Percentiles rank a stretch among this genome's conserved stretches.
These are phyloP conservation scores for Helleia helle DNA, from an alignment of 2,888 invertebrate genomes.

Conservation along the genomic window DNA sequence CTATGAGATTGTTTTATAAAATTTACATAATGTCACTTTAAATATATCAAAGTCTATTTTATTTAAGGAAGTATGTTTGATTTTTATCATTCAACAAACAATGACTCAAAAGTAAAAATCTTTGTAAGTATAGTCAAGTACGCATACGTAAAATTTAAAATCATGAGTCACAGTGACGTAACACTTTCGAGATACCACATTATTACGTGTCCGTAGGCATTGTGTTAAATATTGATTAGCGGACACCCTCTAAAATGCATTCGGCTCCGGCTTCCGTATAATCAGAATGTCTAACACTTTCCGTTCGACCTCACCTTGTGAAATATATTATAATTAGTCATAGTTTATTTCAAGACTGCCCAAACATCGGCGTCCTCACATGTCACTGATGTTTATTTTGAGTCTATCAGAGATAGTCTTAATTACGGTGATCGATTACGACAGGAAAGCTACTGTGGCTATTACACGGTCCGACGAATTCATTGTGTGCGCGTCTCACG, in stretches of 20 bases:
- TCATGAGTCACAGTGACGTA: conserved; percentile 40
- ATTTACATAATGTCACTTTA: no score
- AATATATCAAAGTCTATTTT: no score
- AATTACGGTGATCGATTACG: conserved; percentile 59
- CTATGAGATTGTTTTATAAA: no score
- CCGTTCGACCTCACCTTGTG: conserved; percentile 26
- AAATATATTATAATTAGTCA: conserved; percentile 30
- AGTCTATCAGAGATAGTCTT: conserved; percentile 33
- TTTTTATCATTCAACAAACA: no score
- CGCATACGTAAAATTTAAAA: conserved; percentile 11
- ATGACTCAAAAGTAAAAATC: no score
- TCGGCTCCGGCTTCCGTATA: conserved; percentile 29
- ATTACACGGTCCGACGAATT: conserved; percentile 40
- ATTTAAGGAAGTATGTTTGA: no score
- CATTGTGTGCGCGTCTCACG: conserved; percentile 32
- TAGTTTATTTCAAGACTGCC: conserved; percentile 31
- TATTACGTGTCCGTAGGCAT: conserved; percentile 38
- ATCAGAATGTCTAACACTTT: conserved; percentile 11
- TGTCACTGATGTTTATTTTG: conserved; percentile 50
- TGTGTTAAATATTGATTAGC: conserved; percentile 52
- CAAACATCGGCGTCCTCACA: conserved; percentile 47
- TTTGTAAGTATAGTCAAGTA: conserved; percentile 8
- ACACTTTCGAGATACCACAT: conserved; percentile 36
- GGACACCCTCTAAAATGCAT: conserved; percentile 41
- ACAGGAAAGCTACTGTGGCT: conserved; percentile 36